Conservation (phyloP, 1,140 invertebrate species). For the Conus betulinus region DNA sequence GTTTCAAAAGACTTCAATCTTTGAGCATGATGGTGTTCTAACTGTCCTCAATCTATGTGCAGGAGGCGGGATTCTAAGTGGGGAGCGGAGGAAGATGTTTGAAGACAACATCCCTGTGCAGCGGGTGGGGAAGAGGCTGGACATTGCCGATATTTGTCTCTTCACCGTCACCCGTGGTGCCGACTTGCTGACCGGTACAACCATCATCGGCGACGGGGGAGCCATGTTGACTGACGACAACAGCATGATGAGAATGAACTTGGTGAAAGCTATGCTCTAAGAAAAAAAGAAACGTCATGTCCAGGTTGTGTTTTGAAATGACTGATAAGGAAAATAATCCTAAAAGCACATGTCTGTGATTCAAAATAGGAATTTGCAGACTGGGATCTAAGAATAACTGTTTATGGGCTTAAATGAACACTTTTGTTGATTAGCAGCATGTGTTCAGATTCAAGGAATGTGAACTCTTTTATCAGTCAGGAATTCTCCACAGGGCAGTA, state of each 20-base stretch:
- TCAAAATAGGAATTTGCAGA: no score
- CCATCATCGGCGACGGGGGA: constrained; percentile 71
- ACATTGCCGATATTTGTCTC: constrained; percentile 70
- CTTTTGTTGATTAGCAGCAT: no score
- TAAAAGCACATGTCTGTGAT: no score
- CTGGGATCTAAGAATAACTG: no score
- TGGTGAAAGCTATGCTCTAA: constrained; percentile 17
- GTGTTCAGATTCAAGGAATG: no score
- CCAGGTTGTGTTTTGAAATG: no score
- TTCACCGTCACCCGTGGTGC: constrained; percentile 66
- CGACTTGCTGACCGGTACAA: constrained; percentile 68
- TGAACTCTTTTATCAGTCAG: no score
- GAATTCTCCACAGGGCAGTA: no score
- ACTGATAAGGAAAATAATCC: no score
- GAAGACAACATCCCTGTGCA: constrained; percentile 56
- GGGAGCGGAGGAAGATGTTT: background rate
- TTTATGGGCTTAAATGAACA: no score
- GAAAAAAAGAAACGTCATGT: no score
- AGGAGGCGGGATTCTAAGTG: background rate
- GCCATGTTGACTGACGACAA: constrained; percentile 61
- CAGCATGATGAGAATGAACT: constrained; percentile 33
- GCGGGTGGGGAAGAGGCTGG: constrained; percentile 61
- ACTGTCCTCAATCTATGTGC: background rate
- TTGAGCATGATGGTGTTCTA: background rate
- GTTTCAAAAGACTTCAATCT: background rate